phyloP scores from a whole-genome alignment of 2,797 vertebrate species.

The Gallirallus australis region DNA sequence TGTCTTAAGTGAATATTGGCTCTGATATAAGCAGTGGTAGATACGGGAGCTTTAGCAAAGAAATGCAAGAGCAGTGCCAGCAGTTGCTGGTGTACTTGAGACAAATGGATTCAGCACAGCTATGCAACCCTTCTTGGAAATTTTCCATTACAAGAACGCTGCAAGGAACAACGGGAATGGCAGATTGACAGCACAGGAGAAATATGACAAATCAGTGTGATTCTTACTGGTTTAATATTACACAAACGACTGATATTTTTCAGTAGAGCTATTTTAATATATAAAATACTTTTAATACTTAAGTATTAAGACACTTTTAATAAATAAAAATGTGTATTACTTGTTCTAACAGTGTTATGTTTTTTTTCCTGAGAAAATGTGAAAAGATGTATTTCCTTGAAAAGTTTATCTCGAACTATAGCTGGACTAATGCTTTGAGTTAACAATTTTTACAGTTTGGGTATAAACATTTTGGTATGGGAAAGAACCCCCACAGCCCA shows the following conservation, averaged over 20 bases:
- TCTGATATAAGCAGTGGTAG: background rate
- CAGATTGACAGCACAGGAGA: background rate
- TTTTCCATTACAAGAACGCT: background rate
- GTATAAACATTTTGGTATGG: background rate
- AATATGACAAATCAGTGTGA: background rate
- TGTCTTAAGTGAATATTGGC: background rate
- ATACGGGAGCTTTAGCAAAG: background rate
- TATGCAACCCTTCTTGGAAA: background rate
- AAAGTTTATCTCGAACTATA: background rate
- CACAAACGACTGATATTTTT: background rate
- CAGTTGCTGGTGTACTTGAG: background rate
- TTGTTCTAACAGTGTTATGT: background rate
- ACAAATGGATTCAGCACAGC: background rate
- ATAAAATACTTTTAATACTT: background rate
- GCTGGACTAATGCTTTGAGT: background rate
- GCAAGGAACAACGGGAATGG: background rate
- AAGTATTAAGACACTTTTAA: background rate
- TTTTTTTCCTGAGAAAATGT: background rate
- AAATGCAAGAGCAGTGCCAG: background rate
- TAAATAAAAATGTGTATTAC: background rate
- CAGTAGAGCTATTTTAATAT: background rate
- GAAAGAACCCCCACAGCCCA: fast-evolving
- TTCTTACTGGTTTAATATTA: background rate
- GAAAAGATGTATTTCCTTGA: background rate
- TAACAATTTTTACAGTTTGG: background rate